Conservation (phyloP, 2,113 vertebrate genomes). For the Pygoscelis antarcticus region DNA sequence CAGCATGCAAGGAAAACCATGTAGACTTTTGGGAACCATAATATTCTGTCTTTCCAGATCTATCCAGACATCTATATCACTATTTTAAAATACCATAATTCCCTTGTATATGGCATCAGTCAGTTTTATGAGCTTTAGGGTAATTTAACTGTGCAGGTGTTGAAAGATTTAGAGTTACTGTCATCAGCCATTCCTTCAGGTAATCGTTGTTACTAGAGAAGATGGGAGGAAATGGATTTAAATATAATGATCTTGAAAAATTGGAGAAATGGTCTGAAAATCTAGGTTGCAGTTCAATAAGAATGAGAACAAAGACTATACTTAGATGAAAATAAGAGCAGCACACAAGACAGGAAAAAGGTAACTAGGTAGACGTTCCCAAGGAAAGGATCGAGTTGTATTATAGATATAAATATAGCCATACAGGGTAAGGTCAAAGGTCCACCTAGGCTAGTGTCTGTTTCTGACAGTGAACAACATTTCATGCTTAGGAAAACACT, state of each 20-base stretch:
- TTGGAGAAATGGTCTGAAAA: neutral
- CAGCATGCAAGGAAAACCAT: neutral
- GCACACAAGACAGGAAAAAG: neutral
- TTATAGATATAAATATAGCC: neutral
- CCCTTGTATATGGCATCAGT: neutral
- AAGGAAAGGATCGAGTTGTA: neutral
- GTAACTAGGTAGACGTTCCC: neutral
- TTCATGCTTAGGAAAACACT: neutral
- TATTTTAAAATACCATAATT: constrained; percentile 22
- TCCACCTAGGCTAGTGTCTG: neutral
- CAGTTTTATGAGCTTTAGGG: constrained; percentile 10
- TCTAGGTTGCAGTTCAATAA: neutral
- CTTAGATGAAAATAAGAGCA: neutral
- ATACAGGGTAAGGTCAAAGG: neutral
- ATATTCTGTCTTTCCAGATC: neutral
- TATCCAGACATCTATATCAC: neutral
- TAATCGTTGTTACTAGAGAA: neutral
- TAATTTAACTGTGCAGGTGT: neutral
- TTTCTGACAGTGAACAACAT: neutral
- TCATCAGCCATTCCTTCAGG: neutral
- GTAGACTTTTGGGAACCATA: neutral
- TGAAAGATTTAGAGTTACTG: constrained; percentile 7
- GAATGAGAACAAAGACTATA: neutral
- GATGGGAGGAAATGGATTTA: neutral
- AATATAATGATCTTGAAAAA: neutral